phyloP scores from a whole-genome alignment of 2,113 vertebrate genomes.

The Cranoglanis bouderius region DNA sequence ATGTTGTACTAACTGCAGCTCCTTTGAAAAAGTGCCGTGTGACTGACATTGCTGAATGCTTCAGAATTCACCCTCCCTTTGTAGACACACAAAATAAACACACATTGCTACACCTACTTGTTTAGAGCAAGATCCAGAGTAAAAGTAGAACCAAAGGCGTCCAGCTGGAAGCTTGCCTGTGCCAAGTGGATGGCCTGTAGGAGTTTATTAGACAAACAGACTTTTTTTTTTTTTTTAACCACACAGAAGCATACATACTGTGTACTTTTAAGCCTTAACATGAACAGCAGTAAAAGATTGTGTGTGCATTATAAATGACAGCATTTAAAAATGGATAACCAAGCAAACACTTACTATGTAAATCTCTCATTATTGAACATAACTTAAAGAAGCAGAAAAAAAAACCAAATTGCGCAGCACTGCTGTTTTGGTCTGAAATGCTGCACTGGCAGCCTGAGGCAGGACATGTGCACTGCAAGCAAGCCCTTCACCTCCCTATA shows the following conservation, averaged over 20 bases:
- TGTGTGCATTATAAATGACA: not conserved
- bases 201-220: constrained; percentile 22
- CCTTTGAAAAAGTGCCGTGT: not conserved
- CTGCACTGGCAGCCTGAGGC: constrained; percentile 48
- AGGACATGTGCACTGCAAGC: constrained; percentile 34
- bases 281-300: not conserved
- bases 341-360: not conserved
- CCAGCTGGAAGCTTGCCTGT: constrained; percentile 94
- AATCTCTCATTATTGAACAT: not conserved
- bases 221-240: not conserved
- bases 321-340: not conserved
- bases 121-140: constrained; percentile 93
- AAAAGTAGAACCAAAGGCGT: constrained; percentile 91
- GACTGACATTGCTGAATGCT: not conserved
- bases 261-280: not conserved
- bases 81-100: constrained; percentile 20
- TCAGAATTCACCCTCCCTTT: not conserved
- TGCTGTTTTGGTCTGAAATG: constrained; percentile 33
- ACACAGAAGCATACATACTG: not conserved
- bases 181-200: constrained; percentile 89
- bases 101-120: constrained; percentile 82
- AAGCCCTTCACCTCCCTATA: constrained; percentile 39
- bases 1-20: not conserved
- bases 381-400: constrained; percentile 2
- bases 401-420: constrained; percentile 42